Percentiles rank a stretch among this genome's conserved stretches.
Evolutionary conservation across 2,888 invertebrate genomes (phyloP).

Genomic region (Calliphora vomitoria): DNA sequence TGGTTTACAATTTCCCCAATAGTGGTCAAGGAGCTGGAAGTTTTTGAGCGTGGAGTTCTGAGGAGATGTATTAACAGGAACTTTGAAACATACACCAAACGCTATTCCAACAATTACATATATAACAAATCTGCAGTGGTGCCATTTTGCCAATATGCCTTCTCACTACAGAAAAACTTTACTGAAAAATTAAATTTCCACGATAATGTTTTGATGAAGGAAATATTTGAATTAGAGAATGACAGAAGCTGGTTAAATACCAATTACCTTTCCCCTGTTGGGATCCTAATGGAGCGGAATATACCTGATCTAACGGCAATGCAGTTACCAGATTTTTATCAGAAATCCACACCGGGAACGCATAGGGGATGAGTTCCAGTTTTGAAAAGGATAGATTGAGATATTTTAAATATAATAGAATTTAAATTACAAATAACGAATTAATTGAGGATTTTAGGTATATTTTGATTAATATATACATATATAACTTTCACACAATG

Average conservation of each 20-base stretch:
- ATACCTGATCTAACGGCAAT: neutral
- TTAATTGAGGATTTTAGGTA: no score
- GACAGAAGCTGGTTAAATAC: neutral
- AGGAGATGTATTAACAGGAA: constrained; percentile 21
- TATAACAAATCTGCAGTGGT: neutral
- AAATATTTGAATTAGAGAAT: neutral
- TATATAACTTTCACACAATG: no score
- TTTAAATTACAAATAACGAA: neutral
- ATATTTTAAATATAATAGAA: neutral
- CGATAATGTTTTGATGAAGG: constrained; percentile 2
- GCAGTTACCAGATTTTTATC: neutral
- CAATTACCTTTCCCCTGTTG: neutral
- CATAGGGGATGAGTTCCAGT: neutral
- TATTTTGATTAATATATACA: no score
- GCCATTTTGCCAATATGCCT: neutral
- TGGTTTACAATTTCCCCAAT: constrained; percentile 46
- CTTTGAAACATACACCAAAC: neutral
- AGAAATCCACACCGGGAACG: neutral
- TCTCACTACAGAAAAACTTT: neutral
- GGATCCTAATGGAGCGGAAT: neutral
- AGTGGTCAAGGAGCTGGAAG: constrained; percentile 15
- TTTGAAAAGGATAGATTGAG: neutral
- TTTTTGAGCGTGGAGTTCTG: constrained; percentile 19
- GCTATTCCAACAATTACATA: constrained; percentile 11
- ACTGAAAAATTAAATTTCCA: neutral